Percentiles rank a stretch among this genome's conserved stretches.
These are phyloP conservation scores for Picathartes gymnocephalus DNA, from an alignment of 2,113 vertebrate genomes.

Conservation along the genomic window DNA sequence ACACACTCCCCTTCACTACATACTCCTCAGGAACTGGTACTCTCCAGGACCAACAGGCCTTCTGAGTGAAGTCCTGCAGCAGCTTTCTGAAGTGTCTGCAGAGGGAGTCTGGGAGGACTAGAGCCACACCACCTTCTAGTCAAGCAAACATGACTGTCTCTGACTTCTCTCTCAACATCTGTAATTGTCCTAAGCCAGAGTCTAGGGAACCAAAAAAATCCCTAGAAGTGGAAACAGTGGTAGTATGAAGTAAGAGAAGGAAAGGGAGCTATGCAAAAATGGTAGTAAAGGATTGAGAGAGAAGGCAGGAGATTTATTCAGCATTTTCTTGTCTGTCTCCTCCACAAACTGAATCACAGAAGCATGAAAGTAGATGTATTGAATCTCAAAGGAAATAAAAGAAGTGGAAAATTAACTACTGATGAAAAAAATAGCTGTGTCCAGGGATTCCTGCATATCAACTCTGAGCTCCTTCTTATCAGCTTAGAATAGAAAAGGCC, in stretches of 20 bases:
- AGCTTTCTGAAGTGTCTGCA: neutral
- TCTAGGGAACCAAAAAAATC: neutral
- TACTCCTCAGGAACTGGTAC: neutral
- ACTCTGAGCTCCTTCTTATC: constrained; percentile 39
- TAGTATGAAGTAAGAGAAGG: neutral
- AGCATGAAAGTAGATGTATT: constrained; percentile 73
- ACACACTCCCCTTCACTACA: neutral
- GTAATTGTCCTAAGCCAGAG: neutral
- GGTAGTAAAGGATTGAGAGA: neutral
- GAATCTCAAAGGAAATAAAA: constrained; percentile 76
- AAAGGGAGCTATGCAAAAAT: neutral
- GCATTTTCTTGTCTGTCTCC: constrained; percentile 68
- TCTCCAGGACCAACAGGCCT: neutral
- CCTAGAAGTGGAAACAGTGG: neutral
- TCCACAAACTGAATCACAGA: constrained; percentile 67
- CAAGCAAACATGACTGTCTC: neutral
- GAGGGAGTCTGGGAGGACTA: neutral
- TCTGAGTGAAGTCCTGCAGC: neutral
- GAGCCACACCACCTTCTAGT: neutral
- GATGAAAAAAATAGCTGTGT: constrained; percentile 62
- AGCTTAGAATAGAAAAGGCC: constrained; percentile 39
- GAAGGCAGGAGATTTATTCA: constrained; percentile 59
- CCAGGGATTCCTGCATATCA: constrained; percentile 55
- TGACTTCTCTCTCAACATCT: neutral
- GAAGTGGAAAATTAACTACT: constrained; percentile 77